These are phyloP conservation scores for Baryphthengus martii DNA, from an alignment of 2,113 vertebrate genomes.

Conservation along the genomic window DNA sequence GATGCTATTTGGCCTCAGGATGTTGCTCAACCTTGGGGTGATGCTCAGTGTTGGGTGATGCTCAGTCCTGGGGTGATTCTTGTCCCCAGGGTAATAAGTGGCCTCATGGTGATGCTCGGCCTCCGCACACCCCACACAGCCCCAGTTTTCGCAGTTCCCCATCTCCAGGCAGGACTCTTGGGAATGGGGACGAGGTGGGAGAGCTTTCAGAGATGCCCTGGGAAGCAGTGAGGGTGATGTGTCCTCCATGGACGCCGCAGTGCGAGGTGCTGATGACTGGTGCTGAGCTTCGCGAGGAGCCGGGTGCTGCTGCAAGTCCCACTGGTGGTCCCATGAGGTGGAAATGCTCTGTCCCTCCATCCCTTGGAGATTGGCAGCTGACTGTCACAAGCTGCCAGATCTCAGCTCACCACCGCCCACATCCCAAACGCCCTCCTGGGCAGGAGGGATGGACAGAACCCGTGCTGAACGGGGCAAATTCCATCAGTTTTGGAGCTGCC, in stretches of 20 bases:
- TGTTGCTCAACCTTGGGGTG: rapidly evolving
- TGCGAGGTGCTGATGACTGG: rapidly evolving
- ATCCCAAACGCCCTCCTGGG: not conserved
- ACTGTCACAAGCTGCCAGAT: not conserved
- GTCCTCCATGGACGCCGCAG: rapidly evolving
- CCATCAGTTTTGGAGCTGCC: not conserved
- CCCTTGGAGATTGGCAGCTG: no score
- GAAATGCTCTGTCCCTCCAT: rapidly evolving
- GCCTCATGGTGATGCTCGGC: no score
- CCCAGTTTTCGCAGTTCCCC: not conserved
- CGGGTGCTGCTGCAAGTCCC: not conserved
- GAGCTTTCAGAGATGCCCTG: rapidly evolving
- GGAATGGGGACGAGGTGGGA: rapidly evolving
- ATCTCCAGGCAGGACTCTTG: not conserved
- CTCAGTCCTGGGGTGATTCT: no score
- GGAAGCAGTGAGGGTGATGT: rapidly evolving
- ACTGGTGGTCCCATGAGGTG: rapidly evolving
- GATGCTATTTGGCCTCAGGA: rapidly evolving
- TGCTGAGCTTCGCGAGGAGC: not conserved
- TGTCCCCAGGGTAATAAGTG: no score
- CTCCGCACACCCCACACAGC: not conserved
- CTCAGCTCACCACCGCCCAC: not conserved
- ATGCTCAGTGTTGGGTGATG: no score
- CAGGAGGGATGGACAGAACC: not conserved
- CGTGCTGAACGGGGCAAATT: not conserved